Evolutionary conservation across 2,113 vertebrate genomes (phyloP), one percentile per base, ranked within the genome.

Genomic region (Festucalex cinctus): DNA sequence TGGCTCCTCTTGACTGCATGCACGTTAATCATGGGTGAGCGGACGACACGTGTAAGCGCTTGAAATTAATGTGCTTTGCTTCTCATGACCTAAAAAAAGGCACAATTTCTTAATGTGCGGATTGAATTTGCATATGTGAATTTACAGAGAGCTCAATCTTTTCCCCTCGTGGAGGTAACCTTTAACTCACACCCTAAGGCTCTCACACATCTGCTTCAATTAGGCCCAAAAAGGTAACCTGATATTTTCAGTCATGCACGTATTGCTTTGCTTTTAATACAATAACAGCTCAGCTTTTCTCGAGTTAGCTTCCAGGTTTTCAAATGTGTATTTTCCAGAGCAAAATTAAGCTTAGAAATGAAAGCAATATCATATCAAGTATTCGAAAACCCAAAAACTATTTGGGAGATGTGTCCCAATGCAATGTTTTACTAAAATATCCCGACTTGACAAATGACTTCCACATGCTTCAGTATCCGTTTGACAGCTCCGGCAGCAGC

Each of bases 401-500:
- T 24, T 48, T 48, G 43, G 26, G 22, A 75, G 24, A 63, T 46
- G 24, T 20, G 7, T 54, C 9, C 2, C 32, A 66, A 8, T 66
- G n/a, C 20, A 51, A 43, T 6, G 19, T 59, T 66, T 46, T 76
- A 41, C 41, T 5, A 8, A 51, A 59, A 43, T 20, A 66, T 76
- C 39, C 41, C 41, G 48, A 1, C 36, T 72, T 69, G 66, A 71
- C 54, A 69, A 74, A 72, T 76, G 62, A 78, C 12, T 71, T 68
- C 9, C 28, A 51, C 28, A 37, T 62, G 84, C 66, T 67, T 62
- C 70, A 28, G 0, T 51, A 71, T 80, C 78, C 44, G n/a, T 49
- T 61, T 26, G 68, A 76, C 66, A 64, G 63, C 63, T 71, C 79
- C 77, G 70, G 61, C 24, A 19, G 67, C 74, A 60, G 80, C 82